Conservation (phyloP, 2,797 vertebrate genomes). For the Macropus fuliginosus region DNA sequence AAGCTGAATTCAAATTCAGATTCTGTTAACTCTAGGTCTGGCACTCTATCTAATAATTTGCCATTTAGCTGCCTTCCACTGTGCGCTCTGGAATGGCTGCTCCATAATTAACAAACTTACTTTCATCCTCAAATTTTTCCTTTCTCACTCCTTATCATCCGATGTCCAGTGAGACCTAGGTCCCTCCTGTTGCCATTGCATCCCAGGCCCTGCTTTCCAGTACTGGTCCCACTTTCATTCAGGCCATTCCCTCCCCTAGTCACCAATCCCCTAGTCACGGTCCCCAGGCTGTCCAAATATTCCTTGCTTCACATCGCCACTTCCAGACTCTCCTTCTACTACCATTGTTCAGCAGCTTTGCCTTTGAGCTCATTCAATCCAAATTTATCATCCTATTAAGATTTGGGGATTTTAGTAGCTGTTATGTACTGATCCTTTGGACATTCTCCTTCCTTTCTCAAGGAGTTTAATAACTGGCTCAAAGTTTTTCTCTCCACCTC, state of each 20-base stretch:
- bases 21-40: not conserved
- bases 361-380: not conserved
- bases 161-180: not conserved
- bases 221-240: not conserved
- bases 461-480: not conserved
- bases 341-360: not conserved
- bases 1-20: not conserved
- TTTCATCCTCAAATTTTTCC: not conserved
- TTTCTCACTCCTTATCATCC: not conserved
- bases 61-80: not conserved
- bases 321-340: not conserved
- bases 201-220: not conserved
- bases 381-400: not conserved
- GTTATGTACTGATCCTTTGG: not conserved
- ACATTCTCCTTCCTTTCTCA: not conserved
- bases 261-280: not conserved
- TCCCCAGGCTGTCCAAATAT: not conserved
- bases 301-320: not conserved
- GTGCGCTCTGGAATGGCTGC: not conserved
- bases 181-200: not conserved
- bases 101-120: not conserved
- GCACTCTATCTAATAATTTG: not conserved
- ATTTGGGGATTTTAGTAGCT: not conserved
- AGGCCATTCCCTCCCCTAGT: not conserved
- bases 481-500: not conserved